Evolutionary conservation across 2,888 invertebrate genomes (phyloP).

Genomic region (Ectobius pallidus): DNA sequence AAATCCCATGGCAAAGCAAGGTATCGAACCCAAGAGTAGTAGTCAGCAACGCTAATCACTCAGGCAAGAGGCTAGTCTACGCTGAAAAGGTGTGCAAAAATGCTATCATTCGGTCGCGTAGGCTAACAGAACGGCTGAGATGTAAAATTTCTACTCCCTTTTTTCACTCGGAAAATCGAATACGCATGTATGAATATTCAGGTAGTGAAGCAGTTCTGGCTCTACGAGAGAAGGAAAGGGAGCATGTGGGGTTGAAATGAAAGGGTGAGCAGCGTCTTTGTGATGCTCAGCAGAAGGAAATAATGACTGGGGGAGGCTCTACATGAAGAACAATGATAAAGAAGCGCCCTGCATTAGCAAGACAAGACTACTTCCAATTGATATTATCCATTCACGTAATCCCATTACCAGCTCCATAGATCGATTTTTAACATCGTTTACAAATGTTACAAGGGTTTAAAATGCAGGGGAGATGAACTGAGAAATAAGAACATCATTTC

Average conservation of each 20-base stretch:
- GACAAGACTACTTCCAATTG: background rate
- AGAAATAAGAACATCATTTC: no score
- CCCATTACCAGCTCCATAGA: background rate
- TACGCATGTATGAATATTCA: no score
- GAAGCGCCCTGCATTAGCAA: background rate
- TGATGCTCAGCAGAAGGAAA: background rate
- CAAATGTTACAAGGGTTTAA: background rate
- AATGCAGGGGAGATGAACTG: no score
- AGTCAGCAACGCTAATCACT: no score
- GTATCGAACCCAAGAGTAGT: no score
- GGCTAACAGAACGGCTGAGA: no score
- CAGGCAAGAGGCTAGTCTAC: no score
- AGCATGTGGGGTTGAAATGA: conserved; percentile 11
- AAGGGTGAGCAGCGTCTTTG: conserved; percentile 8
- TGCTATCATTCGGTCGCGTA: no score
- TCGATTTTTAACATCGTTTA: background rate
- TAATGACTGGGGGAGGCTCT: background rate
- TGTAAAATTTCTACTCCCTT: no score
- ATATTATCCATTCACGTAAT: conserved; percentile 5
- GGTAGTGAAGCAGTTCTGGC: background rate
- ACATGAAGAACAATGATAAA: background rate
- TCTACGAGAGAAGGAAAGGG: background rate
- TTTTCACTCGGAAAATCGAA: no score
- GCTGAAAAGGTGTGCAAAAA: no score
- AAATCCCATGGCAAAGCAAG: no score